Evolutionary conservation across 2,113 vertebrate genomes (phyloP).

Genomic region (Ailurus styani): DNA sequence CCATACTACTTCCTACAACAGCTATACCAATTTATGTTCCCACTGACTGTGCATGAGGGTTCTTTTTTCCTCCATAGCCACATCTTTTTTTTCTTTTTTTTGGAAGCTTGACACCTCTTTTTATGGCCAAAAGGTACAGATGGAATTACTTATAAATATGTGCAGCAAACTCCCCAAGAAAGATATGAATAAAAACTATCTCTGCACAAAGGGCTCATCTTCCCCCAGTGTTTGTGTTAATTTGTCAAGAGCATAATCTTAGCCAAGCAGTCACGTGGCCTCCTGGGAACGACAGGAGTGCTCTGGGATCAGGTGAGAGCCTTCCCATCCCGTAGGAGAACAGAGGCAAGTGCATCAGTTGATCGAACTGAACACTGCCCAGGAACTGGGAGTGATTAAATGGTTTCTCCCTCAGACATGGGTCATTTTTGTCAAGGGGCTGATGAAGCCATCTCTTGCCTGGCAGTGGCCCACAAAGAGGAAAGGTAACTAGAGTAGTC

Average conservation of each 20-base stretch:
- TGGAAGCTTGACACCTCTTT: background rate
- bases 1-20: background rate
- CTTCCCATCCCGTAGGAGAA: background rate
- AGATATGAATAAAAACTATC: background rate
- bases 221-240: background rate
- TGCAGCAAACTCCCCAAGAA: background rate
- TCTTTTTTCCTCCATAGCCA: background rate
- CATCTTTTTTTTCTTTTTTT: too few species aligned
- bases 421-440: background rate
- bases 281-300: background rate
- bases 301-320: background rate
- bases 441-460: background rate
- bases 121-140: background rate
- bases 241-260: background rate
- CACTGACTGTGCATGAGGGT: background rate
- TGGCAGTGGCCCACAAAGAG: background rate
- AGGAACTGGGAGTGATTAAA: background rate
- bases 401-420: background rate
- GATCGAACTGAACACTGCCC: background rate
- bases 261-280: too few species aligned
- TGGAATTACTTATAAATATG: background rate
- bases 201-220: background rate
- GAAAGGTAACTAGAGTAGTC: background rate
- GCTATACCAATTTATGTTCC: background rate
- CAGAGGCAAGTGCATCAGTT: background rate